These are phyloP conservation scores for Oriolus oriolus DNA, from an alignment of 2,113 vertebrate species.

Conservation along the genomic window DNA sequence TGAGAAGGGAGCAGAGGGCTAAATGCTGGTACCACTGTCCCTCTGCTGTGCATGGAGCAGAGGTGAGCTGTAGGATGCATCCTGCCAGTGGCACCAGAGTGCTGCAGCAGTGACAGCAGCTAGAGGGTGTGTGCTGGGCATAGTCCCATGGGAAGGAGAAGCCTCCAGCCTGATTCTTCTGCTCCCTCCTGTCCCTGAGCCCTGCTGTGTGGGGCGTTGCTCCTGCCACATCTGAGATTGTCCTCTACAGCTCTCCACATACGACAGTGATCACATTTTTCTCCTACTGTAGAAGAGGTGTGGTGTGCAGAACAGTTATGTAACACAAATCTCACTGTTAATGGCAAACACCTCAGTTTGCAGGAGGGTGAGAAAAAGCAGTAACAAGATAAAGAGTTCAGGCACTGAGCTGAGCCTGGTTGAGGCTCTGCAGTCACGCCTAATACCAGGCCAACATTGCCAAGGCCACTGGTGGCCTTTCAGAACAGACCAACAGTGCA, in stretches of 20 bases:
- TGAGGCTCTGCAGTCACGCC: neutral
- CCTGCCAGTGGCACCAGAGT: neutral
- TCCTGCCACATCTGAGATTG: neutral
- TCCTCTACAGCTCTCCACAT: neutral
- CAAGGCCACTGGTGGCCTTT: neutral
- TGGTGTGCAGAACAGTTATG: neutral
- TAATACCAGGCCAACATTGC: neutral
- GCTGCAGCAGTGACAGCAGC: neutral
- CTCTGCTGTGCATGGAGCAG: neutral
- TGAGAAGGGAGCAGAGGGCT: neutral
- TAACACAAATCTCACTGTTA: neutral
- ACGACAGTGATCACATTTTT: neutral
- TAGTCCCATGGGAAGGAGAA: neutral
- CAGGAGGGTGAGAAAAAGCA: neutral
- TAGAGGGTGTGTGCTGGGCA: neutral
- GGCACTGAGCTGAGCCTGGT: neutral
- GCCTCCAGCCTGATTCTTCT: neutral
- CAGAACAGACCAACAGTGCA: neutral
- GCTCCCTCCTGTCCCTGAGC: neutral
- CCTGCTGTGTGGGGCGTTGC: rapidly evolving
- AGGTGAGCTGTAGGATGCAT: neutral
- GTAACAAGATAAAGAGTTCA: neutral
- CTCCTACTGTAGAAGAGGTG: neutral
- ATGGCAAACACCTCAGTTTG: neutral
- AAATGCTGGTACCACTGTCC: neutral